Conservation (phyloP, 2,797 vertebrate genomes). For the Poeciliopsis presidionis region DNA sequence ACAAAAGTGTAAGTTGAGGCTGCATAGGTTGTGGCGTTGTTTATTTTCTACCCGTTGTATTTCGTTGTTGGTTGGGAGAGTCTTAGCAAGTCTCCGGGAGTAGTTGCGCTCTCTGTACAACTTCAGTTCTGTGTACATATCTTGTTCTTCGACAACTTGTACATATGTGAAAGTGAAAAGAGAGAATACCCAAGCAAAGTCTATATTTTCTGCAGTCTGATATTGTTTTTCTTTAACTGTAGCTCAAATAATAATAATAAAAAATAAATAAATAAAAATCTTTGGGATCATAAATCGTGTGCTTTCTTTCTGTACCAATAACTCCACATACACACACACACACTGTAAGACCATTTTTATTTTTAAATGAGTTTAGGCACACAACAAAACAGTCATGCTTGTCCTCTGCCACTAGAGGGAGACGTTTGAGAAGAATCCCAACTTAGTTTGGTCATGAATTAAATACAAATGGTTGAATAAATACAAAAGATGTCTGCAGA, state of each 20-base stretch:
- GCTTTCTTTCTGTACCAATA: background rate
- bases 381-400: slow-evolving; percentile 56
- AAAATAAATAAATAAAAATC: slow-evolving; percentile 76
- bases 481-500: slow-evolving; percentile 17
- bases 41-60: slow-evolving; percentile 31
- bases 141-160: slow-evolving; percentile 82
- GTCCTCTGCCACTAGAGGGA: slow-evolving; percentile 68
- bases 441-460: slow-evolving; percentile 9
- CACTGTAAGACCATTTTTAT: slow-evolving; percentile 8
- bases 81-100: slow-evolving; percentile 72
- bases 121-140: slow-evolving; percentile 82
- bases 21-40: slow-evolving; percentile 63
- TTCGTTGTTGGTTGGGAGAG: slow-evolving; percentile 65
- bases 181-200: slow-evolving; percentile 83
- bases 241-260: slow-evolving; percentile 68
- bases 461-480: slow-evolving; percentile 42
- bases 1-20: slow-evolving; percentile 76
- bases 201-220: slow-evolving; percentile 88
- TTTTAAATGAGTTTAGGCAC: slow-evolving; percentile 42
- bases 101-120: slow-evolving; percentile 71
- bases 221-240: slow-evolving; percentile 86
- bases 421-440: slow-evolving; percentile 29
- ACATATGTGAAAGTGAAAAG: slow-evolving; percentile 86
- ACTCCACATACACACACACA: background rate
- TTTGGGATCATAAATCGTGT: slow-evolving; percentile 69